A percentile compares a stretch with the other conserved stretches of the same genome.
phyloP scores from a whole-genome alignment of 2,797 vertebrate species.

The Acanthurus tractus region DNA sequence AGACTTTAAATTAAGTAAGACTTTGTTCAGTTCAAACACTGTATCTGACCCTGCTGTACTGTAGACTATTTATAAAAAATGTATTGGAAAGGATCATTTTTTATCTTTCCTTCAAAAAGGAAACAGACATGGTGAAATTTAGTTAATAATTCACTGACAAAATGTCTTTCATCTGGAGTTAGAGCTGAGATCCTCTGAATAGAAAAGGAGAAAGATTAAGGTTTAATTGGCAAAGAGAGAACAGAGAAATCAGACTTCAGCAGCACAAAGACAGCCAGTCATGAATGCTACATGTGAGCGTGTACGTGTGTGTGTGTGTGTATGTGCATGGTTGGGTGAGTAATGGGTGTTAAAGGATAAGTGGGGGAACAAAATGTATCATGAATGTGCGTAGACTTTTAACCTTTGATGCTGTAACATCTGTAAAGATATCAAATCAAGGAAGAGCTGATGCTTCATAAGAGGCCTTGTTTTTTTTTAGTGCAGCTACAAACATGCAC shows the following conservation, averaged over 20 bases:
- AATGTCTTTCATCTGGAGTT: constrained; percentile 68
- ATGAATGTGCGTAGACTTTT: constrained; percentile 1
- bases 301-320: background rate
- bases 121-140: constrained; percentile 48
- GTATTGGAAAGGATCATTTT: constrained; percentile 18
- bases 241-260: constrained; percentile 43
- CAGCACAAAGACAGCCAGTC: constrained; percentile 15
- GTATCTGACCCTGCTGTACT: constrained; percentile 39
- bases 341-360: constrained; percentile 19
- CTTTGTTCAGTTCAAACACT: constrained; percentile 38
- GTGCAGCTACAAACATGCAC: background rate
- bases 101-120: constrained; percentile 52
- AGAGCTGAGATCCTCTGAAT: constrained; percentile 52
- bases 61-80: constrained; percentile 51
- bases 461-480: constrained; percentile 1
- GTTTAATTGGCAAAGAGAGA: constrained; percentile 57
- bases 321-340: background rate
- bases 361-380: background rate
- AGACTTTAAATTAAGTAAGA: background rate
- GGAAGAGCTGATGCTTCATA: background rate
- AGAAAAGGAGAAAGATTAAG: constrained; percentile 48
- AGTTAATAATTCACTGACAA: constrained; percentile 75
- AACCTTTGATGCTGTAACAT: constrained; percentile 11
- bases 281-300: constrained; percentile 25
- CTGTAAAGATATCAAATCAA: background rate